Percentiles rank a stretch among this genome's conserved stretches.
Evolutionary conservation across 1,140 invertebrate species (phyloP).

Genomic region (Pantala flavescens): DNA sequence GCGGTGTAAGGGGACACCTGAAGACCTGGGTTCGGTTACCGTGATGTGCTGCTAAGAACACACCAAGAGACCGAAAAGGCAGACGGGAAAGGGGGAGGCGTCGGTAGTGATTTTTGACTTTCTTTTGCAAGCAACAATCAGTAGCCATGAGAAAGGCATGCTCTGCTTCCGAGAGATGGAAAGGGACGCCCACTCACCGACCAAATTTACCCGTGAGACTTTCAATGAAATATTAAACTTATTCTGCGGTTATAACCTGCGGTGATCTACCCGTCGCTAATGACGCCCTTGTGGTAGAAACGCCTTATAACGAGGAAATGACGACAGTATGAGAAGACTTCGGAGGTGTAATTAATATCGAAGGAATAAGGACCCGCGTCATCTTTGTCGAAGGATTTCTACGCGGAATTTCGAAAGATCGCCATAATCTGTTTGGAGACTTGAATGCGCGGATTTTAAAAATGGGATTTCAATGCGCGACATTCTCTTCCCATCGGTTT

Average conservation of each 20-base stretch:
- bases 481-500: no score
- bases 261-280: not conserved
- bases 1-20: constrained; percentile 1
- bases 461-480: no score
- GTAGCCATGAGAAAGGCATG: not conserved
- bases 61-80: not conserved
- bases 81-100: not conserved
- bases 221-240: not conserved
- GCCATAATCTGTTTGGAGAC: no score
- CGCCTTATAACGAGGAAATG: no score
- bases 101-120: not conserved
- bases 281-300: not conserved
- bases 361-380: no score
- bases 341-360: no score
- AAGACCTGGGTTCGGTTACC: not conserved
- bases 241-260: not conserved
- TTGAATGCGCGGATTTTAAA: no score
- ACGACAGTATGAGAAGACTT: no score
- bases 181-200: not conserved
- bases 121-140: not conserved
- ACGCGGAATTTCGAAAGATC: no score
- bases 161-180: not conserved
- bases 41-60: constrained; percentile 1
- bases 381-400: no score
- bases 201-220: constrained; percentile 5